phyloP scores from a whole-genome alignment of 2,888 invertebrate genomes.

The Nebria salina region DNA sequence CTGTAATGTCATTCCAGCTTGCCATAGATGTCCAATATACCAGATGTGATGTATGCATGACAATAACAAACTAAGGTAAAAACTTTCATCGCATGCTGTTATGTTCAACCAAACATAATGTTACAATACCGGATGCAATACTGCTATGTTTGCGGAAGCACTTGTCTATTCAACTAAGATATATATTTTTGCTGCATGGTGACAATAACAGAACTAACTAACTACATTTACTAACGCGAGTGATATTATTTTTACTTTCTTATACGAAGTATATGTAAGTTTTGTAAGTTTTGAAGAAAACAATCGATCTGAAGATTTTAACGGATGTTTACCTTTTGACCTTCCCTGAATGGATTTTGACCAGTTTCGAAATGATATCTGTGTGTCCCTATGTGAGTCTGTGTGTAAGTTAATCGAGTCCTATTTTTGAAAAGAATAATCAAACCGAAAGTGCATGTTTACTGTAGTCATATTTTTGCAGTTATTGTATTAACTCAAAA shows the following conservation, averaged over 20 bases:
- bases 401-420: no score
- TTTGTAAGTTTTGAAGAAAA: no score
- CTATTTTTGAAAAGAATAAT: no score
- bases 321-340: no score
- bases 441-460: no score
- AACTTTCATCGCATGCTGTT: constrained; percentile 13
- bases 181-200: neutral
- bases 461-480: no score
- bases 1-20: constrained; percentile 4
- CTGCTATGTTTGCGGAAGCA: constrained; percentile 28
- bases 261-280: no score
- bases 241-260: neutral
- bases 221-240: neutral
- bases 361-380: no score
- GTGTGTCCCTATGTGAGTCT: no score
- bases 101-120: constrained; percentile 13
- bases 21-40: constrained; percentile 10
- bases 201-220: neutral
- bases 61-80: constrained; percentile 36
- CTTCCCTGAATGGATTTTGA: no score
- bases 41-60: constrained; percentile 37
- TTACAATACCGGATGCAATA: constrained; percentile 33
- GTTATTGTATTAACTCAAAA: no score
- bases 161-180: constrained; percentile 21
- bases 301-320: no score